Percentiles rank a stretch among this genome's conserved stretches.
These are phyloP conservation scores for Falco concolor DNA, from an alignment of 2,797 vertebrate species.

Conservation along the genomic window DNA sequence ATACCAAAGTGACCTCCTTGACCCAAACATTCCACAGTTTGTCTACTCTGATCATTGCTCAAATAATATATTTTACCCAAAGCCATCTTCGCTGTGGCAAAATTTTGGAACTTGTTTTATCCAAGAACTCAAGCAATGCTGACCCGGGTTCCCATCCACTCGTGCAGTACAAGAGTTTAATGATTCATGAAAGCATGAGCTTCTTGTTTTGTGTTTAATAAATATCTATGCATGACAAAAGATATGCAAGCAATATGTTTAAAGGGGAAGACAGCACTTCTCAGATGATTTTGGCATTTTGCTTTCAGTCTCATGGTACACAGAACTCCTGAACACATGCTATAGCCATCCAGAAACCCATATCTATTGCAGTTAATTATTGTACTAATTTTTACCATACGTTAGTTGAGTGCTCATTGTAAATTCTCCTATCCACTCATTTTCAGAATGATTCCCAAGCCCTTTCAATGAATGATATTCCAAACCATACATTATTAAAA, in stretches of 20 bases:
- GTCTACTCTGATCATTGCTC: not conserved
- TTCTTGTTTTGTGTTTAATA: not conserved
- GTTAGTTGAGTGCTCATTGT: not conserved
- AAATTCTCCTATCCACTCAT: not conserved
- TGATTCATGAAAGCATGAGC: not conserved
- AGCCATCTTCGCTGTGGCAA: not conserved
- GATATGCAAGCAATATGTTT: not conserved
- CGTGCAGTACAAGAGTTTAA: not conserved
- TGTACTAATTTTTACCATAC: not conserved
- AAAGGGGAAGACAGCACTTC: not conserved
- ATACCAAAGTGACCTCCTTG: not conserved
- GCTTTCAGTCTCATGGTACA: not conserved
- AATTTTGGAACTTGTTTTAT: not conserved
- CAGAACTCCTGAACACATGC: not conserved
- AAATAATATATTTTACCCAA: not conserved
- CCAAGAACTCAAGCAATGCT: not conserved
- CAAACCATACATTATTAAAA: not conserved
- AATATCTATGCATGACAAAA: not conserved
- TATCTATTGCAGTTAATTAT: not conserved
- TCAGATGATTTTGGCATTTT: not conserved
- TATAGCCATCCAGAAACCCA: not conserved
- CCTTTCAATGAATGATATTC: not conserved
- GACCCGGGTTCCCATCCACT: not conserved
- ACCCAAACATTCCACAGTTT: not conserved
- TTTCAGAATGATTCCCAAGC: not conserved